Evolutionary conservation across 2,113 vertebrate species (phyloP).

Genomic region (Steatornis caripensis): DNA sequence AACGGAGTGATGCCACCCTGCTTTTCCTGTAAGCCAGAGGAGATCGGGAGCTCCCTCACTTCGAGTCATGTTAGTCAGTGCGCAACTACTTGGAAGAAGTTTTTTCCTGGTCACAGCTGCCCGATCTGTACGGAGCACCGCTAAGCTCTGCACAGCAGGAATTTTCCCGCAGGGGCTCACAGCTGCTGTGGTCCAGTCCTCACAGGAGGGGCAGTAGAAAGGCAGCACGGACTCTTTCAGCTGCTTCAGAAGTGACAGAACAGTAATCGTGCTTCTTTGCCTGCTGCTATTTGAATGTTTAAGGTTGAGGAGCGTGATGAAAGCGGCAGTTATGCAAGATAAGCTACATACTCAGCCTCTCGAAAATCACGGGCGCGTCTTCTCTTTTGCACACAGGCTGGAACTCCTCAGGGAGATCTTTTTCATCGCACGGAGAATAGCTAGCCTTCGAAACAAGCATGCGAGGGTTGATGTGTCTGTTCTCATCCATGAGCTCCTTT

Average conservation of each 20-base stretch:
- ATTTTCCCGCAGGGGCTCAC: background rate
- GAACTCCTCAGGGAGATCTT: constrained; percentile 32
- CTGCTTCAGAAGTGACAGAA: background rate
- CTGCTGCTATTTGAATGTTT: background rate
- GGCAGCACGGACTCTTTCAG: background rate
- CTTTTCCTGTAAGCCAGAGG: background rate
- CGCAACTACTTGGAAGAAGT: background rate
- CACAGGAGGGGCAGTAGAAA: background rate
- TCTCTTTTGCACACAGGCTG: background rate
- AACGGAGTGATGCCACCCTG: background rate
- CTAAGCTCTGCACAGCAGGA: background rate
- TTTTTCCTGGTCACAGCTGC: background rate
- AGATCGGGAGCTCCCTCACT: background rate
- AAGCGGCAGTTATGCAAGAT: background rate
- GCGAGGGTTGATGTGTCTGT: background rate
- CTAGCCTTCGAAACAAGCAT: background rate
- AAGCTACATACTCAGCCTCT: constrained; percentile 23
- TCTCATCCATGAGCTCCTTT: background rate
- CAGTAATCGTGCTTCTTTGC: fast-evolving
- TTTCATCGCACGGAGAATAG: background rate
- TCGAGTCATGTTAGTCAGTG: background rate
- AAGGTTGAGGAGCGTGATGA: background rate
- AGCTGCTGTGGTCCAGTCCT: background rate
- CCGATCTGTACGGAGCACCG: background rate
- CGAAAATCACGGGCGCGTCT: constrained; percentile 2